Evolutionary conservation across 2,113 vertebrate species (phyloP).

Genomic region (Mormyrus lacerda): DNA sequence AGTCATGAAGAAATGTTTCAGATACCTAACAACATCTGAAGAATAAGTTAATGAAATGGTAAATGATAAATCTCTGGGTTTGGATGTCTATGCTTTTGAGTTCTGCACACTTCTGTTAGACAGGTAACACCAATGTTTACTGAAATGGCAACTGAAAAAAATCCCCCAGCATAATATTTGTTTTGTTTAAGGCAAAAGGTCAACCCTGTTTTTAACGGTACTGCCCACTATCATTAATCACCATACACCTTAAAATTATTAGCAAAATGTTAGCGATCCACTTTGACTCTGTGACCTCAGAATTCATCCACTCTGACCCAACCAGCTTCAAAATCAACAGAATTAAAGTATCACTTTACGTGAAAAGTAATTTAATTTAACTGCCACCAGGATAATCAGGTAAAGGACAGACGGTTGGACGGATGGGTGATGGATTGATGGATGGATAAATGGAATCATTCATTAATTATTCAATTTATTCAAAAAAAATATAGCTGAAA

Average conservation of each 20-base stretch:
- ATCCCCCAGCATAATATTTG: background rate
- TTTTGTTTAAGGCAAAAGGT: background rate
- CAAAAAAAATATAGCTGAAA: background rate
- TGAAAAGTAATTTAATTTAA: background rate
- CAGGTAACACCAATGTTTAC: background rate
- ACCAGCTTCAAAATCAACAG: background rate
- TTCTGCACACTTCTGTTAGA: background rate
- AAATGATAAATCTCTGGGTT: background rate
- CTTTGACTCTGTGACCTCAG: background rate
- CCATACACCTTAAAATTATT: background rate
- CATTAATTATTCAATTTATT: background rate
- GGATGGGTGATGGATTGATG: background rate
- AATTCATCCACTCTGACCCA: background rate
- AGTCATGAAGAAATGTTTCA: no score
- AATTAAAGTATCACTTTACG: background rate
- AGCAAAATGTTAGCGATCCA: background rate
- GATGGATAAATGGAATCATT: background rate
- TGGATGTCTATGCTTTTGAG: background rate
- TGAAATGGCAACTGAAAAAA: background rate
- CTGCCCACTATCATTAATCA: background rate
- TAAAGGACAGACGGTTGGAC: background rate
- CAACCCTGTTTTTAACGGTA: background rate
- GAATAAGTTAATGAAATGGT: background rate
- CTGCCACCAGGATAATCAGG: background rate
- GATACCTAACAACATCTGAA: background rate